Evolutionary conservation across 2,888 invertebrate genomes (phyloP).

Genomic region (Plutella xylostella): DNA sequence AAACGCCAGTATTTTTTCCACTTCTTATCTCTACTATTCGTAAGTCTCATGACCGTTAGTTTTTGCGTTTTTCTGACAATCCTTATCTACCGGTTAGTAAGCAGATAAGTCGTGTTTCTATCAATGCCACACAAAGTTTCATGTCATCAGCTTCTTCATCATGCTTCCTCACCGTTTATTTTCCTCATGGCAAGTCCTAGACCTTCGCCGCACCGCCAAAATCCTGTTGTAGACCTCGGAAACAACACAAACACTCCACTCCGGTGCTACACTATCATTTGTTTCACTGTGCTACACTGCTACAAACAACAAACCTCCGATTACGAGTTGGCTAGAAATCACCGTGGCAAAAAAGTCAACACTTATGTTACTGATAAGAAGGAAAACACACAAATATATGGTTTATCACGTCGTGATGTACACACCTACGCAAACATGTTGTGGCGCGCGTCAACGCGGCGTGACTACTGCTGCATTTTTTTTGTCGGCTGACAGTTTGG

Average conservation of each 20-base stretch:
- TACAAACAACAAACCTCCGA: neutral
- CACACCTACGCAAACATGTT: conserved; percentile 60
- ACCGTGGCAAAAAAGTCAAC: conserved; percentile 28
- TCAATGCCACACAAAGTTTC: too few species aligned
- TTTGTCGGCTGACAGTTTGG: conserved; percentile 58
- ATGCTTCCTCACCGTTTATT: conserved; percentile 55
- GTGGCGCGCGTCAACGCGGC: conserved; percentile 66
- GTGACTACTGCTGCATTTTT: conserved; percentile 55
- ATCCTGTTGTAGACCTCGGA: conserved; percentile 44
- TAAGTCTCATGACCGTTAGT: too few species aligned
- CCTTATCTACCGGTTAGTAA: conserved; percentile 26
- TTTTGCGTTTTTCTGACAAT: neutral
- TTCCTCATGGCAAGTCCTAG: conserved; percentile 60
- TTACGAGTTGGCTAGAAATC: too few species aligned
- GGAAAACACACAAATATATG: conserved; percentile 44
- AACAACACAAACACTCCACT: conserved; percentile 52
- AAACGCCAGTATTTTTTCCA: conserved; percentile 22
- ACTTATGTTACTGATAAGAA: conserved; percentile 46
- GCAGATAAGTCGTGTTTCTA: too few species aligned
- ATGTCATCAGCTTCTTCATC: conserved; percentile 16
- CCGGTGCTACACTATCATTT: conserved; percentile 41
- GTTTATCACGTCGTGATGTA: conserved; percentile 58
- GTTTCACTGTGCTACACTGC: conserved; percentile 19
- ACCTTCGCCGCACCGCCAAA: conserved; percentile 58
- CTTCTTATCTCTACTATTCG: conserved; percentile 1